Evolutionary conservation across 2,113 vertebrate genomes (phyloP).

Genomic region (Condylura cristata): DNA sequence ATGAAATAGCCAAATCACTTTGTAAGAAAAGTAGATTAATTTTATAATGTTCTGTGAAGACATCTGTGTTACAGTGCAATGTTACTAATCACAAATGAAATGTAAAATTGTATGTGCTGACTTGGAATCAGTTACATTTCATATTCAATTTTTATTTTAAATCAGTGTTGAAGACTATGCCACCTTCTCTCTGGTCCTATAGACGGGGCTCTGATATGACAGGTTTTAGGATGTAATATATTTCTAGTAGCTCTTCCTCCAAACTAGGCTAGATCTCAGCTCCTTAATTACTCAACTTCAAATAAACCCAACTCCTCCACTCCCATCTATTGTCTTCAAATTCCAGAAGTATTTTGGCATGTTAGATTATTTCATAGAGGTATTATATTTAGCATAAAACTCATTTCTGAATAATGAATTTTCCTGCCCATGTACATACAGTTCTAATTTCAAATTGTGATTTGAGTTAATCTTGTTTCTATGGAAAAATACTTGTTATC

Average conservation of each 20-base stretch:
- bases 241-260: not conserved
- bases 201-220: not conserved
- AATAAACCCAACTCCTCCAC: not conserved
- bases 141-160: slow-evolving; percentile 46
- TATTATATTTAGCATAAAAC: slow-evolving; percentile 68
- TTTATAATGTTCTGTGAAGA: slow-evolving; percentile 41
- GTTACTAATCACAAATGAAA: not conserved
- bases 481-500: slow-evolving; percentile 44
- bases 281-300: slow-evolving; percentile 1
- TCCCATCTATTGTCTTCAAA: not conserved
- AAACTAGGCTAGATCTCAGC: not conserved
- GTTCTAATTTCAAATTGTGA: slow-evolving; percentile 72
- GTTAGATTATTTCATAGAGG: slow-evolving; percentile 63
- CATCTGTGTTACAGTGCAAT: not conserved
- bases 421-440: slow-evolving; percentile 60
- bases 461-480: slow-evolving; percentile 62
- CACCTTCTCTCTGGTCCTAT: not conserved
- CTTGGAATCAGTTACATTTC: not conserved
- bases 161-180: not conserved
- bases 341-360: slow-evolving; percentile 59
- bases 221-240: not conserved
- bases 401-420: slow-evolving; percentile 64
- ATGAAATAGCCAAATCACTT: not conserved
- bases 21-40: not conserved
- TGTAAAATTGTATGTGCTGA: not conserved